Percentiles rank a stretch among this genome's conserved stretches.
phyloP scores from a whole-genome alignment of 2,888 invertebrate genomes.

The Chrysomela aeneicollis region DNA sequence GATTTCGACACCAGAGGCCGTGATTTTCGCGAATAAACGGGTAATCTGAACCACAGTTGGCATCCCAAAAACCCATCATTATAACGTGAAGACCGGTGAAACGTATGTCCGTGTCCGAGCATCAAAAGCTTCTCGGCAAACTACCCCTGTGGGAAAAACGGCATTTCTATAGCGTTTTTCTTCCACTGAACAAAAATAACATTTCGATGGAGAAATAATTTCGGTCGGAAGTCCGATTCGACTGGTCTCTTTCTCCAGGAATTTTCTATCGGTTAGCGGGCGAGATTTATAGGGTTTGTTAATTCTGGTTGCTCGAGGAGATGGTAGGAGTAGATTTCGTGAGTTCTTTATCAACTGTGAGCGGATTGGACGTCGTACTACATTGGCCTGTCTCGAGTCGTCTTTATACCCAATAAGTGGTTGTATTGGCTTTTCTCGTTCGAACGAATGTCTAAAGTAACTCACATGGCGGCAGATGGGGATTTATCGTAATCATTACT shows the following conservation, averaged over 20 bases:
- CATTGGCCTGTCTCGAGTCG: neutral
- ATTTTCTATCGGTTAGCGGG: slow-evolving; percentile 14
- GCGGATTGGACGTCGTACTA: neutral
- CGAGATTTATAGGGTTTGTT: slow-evolving; percentile 22
- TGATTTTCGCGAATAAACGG: too few species aligned
- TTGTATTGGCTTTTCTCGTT: neutral
- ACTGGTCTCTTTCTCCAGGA: slow-evolving; percentile 7
- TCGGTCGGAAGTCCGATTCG: slow-evolving; percentile 13
- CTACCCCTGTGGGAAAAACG: slow-evolving; percentile 19
- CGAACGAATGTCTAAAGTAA: neutral
- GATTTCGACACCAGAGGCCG: too few species aligned
- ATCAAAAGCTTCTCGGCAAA: slow-evolving; percentile 16
- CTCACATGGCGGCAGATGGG: too few species aligned
- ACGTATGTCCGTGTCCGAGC: neutral
- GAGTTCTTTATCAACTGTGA: slow-evolving; percentile 5
- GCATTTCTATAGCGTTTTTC: slow-evolving; percentile 11
- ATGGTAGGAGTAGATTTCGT: slow-evolving; percentile 8
- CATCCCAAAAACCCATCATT: too few species aligned
- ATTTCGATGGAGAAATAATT: slow-evolving; percentile 15
- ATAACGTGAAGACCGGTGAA: slow-evolving; percentile 1
- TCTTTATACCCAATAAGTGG: neutral
- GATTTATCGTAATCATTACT: too few species aligned
- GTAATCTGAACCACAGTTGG: too few species aligned
- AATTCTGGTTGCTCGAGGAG: slow-evolving; percentile 14
- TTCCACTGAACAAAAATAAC: slow-evolving; percentile 15